A percentile compares a stretch with the other conserved stretches of the same genome.
phyloP scores from a whole-genome alignment of 2,113 vertebrate species.

The Malurus melanocephalus region DNA sequence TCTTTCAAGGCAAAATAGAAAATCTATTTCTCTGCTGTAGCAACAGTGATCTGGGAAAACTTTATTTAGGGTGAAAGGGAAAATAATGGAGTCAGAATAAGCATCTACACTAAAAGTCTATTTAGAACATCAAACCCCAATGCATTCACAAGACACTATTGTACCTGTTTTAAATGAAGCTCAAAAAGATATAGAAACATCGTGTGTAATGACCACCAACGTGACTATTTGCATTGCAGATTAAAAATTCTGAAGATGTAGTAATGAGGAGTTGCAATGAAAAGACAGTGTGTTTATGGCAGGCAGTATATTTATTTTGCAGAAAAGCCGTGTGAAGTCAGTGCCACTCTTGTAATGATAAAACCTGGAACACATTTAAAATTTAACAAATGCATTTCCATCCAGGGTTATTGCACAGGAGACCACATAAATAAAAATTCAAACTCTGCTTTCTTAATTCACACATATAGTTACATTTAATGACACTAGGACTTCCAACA shows the following conservation, averaged over 20 bases:
- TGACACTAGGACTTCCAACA: not conserved
- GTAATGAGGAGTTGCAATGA: constrained; percentile 28
- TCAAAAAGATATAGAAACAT: not conserved
- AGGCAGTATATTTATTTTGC: constrained; percentile 39
- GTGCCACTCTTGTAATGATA: not conserved
- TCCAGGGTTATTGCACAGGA: constrained; percentile 11
- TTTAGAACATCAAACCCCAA: constrained; percentile 50
- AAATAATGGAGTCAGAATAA: constrained; percentile 63
- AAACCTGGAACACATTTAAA: constrained; percentile 32
- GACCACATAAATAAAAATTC: constrained; percentile 40
- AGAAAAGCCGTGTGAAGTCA: constrained; percentile 28
- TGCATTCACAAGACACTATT: not conserved
- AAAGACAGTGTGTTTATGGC: constrained; percentile 1
- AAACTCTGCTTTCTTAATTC: constrained; percentile 28
- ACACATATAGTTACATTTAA: constrained; percentile 27
- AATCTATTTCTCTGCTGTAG: constrained; percentile 63
- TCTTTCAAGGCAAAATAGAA: constrained; percentile 67
- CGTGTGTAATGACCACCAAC: not conserved
- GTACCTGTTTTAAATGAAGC: constrained; percentile 49
- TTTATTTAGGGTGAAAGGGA: constrained; percentile 69
- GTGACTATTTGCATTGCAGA: constrained; percentile 49
- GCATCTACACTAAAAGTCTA: constrained; percentile 59
- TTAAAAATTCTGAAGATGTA: constrained; percentile 45
- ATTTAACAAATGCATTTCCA: constrained; percentile 43
- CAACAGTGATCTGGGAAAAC: constrained; percentile 51